Percentiles rank a stretch among this genome's conserved stretches.
These are phyloP conservation scores for Scaptodrosophila latifasciaeformis DNA, from an alignment of 2,888 invertebrate genomes.

Conservation along the genomic window DNA sequence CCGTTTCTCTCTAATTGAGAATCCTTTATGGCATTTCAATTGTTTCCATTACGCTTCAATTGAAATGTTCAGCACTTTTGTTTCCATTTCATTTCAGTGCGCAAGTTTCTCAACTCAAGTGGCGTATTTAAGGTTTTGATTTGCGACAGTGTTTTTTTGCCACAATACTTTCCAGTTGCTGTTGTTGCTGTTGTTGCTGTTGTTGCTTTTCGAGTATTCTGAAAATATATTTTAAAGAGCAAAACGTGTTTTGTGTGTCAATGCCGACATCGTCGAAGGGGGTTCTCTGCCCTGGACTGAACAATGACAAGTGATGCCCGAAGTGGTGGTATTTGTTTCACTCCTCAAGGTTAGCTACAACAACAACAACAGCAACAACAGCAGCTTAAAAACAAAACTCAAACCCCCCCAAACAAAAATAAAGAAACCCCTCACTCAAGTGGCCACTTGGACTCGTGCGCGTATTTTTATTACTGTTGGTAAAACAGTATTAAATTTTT, in stretches of 20 bases:
- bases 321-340: slow-evolving; percentile 58
- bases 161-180: slow-evolving; percentile 28
- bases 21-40: slow-evolving; percentile 70
- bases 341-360: slow-evolving; percentile 9
- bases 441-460: slow-evolving; percentile 50
- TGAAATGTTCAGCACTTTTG: slow-evolving; percentile 53
- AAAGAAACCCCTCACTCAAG: slow-evolving; percentile 38
- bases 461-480: slow-evolving; percentile 57
- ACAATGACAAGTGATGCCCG: slow-evolving; percentile 21
- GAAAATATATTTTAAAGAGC: slow-evolving; percentile 41
- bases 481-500: slow-evolving; percentile 42
- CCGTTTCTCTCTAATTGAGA: slow-evolving; percentile 72
- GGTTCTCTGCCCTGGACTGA: slow-evolving; percentile 10
- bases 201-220: slow-evolving; percentile 10
- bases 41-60: slow-evolving; percentile 71
- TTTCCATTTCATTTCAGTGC: slow-evolving; percentile 48
- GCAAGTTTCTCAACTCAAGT: slow-evolving; percentile 57
- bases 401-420: too few relatives aligned
- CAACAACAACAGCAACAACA: not conserved
- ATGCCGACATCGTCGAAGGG: slow-evolving; percentile 30
- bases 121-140: slow-evolving; percentile 71
- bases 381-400: too few relatives aligned
- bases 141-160: slow-evolving; percentile 64
- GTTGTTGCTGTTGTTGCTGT: slow-evolving; percentile 17
- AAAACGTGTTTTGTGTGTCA: slow-evolving; percentile 43